Conservation (phyloP, 2,797 vertebrate genomes). For the Labeo calbasu region DNA sequence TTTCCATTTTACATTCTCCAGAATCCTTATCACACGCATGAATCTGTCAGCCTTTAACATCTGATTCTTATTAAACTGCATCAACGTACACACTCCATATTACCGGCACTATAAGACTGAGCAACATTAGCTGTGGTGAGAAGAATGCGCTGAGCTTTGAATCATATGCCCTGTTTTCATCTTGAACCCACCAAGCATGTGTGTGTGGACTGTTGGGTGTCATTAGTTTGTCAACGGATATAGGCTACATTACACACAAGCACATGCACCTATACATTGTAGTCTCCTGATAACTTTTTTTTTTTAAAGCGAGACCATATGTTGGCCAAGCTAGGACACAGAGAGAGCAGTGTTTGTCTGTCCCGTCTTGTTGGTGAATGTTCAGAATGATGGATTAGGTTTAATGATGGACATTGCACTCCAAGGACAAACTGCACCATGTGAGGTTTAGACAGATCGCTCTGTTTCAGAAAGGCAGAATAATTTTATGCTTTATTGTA, state of each 20-base stretch:
- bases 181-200: not conserved
- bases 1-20: conserved; percentile 27
- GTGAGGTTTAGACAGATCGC: not conserved
- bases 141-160: conserved; percentile 4
- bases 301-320: conserved; percentile 1
- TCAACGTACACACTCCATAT: conserved; percentile 32
- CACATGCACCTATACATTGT: conserved; percentile 2
- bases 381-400: conserved; percentile 39
- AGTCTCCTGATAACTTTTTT: not conserved
- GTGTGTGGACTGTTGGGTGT: not conserved
- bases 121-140: not conserved
- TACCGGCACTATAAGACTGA: not conserved
- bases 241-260: conserved; percentile 25
- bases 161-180: conserved; percentile 15
- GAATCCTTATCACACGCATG: conserved; percentile 29
- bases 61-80: conserved; percentile 39
- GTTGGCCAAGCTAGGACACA: not conserved
- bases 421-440: not conserved
- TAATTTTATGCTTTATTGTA: not conserved
- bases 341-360: conserved; percentile 1
- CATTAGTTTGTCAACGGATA: conserved; percentile 19
- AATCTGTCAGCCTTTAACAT: conserved; percentile 18
- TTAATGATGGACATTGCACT: conserved; percentile 15
- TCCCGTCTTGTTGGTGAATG: conserved; percentile 23
- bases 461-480: not conserved